Evolutionary conservation across 30 jellyfish, hydroid and myxozoan species (phyloP).

Genomic region (Hydractinia echinata): DNA sequence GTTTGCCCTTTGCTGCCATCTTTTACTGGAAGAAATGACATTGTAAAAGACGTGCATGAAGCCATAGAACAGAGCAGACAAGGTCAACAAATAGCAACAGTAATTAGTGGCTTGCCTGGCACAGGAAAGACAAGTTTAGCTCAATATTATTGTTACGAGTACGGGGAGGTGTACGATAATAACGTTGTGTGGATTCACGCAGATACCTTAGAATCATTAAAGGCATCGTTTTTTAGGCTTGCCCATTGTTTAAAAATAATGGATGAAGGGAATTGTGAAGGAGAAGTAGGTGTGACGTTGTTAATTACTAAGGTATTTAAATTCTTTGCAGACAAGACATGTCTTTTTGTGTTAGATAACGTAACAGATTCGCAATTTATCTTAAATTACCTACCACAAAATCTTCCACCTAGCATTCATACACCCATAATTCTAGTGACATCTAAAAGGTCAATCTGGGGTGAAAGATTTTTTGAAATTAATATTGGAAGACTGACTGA

Average conservation of each 20-base stretch:
- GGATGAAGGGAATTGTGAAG: constrained; percentile 7
- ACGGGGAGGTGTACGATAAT: constrained; percentile 20
- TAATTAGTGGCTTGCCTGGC: constrained; percentile 51
- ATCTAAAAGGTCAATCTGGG: constrained; percentile 44
- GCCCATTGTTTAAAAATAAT: constrained; percentile 15
- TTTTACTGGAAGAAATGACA: background rate
- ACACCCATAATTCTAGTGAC: constrained; percentile 42
- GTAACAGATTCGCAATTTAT: constrained; percentile 33
- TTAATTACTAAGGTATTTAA: constrained; percentile 4
- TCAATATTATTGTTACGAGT: constrained; percentile 33
- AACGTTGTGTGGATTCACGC: constrained; percentile 53
- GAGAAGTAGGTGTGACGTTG: background rate
- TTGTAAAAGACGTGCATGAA: background rate
- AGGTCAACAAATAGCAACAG: background rate
- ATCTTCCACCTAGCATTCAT: constrained; percentile 24
- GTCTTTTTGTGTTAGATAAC: constrained; percentile 46
- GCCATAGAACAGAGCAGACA: too few species aligned
- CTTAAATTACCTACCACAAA: constrained; percentile 16
- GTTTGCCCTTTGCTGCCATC: background rate
- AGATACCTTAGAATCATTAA: constrained; percentile 22
- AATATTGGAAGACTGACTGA: constrained; percentile 23
- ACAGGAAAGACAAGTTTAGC: constrained; percentile 47
- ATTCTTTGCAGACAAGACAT: constrained; percentile 7
- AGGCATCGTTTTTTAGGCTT: constrained; percentile 29
- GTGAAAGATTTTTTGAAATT: constrained; percentile 15